Evolutionary conservation across 1,140 invertebrate species (phyloP).

Genomic region (Neelides sp.): DNA sequence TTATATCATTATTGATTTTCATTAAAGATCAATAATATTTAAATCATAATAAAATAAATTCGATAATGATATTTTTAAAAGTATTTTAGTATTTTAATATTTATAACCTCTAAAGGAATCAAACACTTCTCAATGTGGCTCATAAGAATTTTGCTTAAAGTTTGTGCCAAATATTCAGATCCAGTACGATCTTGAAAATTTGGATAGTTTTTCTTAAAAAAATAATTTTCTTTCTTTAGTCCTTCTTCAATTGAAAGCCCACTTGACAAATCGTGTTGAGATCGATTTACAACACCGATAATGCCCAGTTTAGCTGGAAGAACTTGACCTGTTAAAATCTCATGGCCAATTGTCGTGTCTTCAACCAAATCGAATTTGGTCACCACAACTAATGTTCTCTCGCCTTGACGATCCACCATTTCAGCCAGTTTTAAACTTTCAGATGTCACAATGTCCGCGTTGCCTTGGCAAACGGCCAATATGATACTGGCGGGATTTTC

Average conservation of each 20-base stretch:
- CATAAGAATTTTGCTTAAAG: constrained; percentile 90
- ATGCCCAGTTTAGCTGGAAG: constrained; percentile 97
- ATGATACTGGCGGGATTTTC: constrained; percentile 36
- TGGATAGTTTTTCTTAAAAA: constrained; percentile 90
- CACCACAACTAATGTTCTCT: constrained; percentile 50
- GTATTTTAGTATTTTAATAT: no score
- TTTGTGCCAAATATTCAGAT: constrained; percentile 88
- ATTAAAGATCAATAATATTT: not conserved
- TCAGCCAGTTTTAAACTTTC: constrained; percentile 45
- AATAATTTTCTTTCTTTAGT: constrained; percentile 82
- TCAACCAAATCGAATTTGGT: constrained; percentile 95
- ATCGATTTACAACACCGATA: constrained; percentile 94
- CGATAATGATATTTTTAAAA: not conserved
- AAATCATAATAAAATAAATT: not conserved
- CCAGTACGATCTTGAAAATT: constrained; percentile 89
- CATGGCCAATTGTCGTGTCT: constrained; percentile 91
- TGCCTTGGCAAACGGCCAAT: constrained; percentile 43
- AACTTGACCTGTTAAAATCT: constrained; percentile 88
- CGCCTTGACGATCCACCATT: constrained; percentile 43
- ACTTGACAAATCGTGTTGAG: constrained; percentile 91
- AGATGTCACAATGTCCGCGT: constrained; percentile 46
- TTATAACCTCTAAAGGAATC: constrained; percentile 75
- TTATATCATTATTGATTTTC: not conserved
- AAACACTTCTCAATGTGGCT: constrained; percentile 96
- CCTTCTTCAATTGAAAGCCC: constrained; percentile 71